Evolutionary conservation across 2,797 vertebrate genomes (phyloP), one percentile per base, ranked within the genome.

Genomic region (Trichosurus vulpecula): DNA sequence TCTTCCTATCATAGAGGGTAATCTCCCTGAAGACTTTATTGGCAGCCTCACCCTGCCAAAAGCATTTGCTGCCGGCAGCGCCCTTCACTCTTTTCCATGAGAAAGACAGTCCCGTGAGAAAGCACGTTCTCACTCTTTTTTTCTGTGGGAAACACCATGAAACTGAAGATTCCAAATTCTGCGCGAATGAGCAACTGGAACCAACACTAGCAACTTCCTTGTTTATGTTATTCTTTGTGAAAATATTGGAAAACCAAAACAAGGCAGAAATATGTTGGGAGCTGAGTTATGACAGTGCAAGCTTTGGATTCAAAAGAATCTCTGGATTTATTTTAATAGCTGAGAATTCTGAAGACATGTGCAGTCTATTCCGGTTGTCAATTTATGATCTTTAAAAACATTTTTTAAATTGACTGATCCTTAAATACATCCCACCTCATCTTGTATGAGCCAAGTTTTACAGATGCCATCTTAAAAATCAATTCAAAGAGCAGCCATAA

Each of bases 391-490:
- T 98, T 98, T 98, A 98, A 98, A 96, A 98, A 98, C 97, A 98
- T 98, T 98, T 98, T 98, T 97, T 96, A 98, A 98, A 98, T 98
- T 98, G 98, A 98, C 98, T 98, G 98, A 98, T 98, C 98, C 97
- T 98, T 99, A 98, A 98, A 98, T 98, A 98, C 98, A 98, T 98
- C 97, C 98, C 98, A 98, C 98, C 98, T 98, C 98, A 98, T 98
- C 97, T 98, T 98, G 97, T 98, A 98, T 74, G 54, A 98, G 98
- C 98, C 98, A 98, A 97, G 98, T 98, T 98, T 99, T 99, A 98
- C 98, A 98, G 98, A 98, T 99, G 98, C 98, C 97, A 97, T 98
- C 98, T 98, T 98, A 98, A 99, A 98, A 99, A 99, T 98, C 98
- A 99, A 99, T 99, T 99, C 98, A 95, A 98, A 98, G 98, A 98